Evolutionary conservation across 2,797 vertebrate species (phyloP), one percentile per base, ranked within the genome.

Genomic region (Sebastes trivittatus): DNA sequence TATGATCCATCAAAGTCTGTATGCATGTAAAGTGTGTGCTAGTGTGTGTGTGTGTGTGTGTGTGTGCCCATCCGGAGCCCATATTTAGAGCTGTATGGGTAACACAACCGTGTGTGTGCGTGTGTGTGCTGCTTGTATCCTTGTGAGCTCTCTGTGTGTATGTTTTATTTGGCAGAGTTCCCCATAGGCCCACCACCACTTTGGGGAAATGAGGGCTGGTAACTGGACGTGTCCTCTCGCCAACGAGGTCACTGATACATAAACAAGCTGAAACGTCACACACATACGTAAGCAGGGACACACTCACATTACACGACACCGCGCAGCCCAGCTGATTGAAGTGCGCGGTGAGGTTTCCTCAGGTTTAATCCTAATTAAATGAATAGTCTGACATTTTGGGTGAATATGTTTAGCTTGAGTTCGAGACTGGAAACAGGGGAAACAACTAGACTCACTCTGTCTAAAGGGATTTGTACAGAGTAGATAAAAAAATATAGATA

Each of bases 81-180:
- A 69, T 62, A 83, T 84, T 79, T 82, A 80, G 64, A 75, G 16
- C 72, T 74, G 54, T 58, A 42, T 42, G 38, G 14, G 38, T 42
- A 42, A 42, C 9, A 18, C 10, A 46, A 11, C 27, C 67, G 65
- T 56, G 73, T 68, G 72, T 36, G 46, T 62, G 55, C 20, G 46
- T 62, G 68, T 65, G 25, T 52, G 46, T 18, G 14, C 7, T 65
- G 46, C 14, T 52, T 20, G 29, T 62, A 32, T n/a, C 7, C 9
- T 27, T 56, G 25, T 69, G 4, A 69, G 36, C 14, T 55, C 14
- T 63, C 55, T 56, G 77, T 68, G 36, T 72, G 66, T 76, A 66
- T 84, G 25, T 88, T 87, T 87, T 67, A 61, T 7, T 83, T 89
- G 85, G 85, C 82, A 73, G 34, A 55, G 69, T 42, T 88, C 64